Base-by-base conservation (phyloP, 2,888 invertebrate species). In the Carpatolechia fugitivella region DNA sequence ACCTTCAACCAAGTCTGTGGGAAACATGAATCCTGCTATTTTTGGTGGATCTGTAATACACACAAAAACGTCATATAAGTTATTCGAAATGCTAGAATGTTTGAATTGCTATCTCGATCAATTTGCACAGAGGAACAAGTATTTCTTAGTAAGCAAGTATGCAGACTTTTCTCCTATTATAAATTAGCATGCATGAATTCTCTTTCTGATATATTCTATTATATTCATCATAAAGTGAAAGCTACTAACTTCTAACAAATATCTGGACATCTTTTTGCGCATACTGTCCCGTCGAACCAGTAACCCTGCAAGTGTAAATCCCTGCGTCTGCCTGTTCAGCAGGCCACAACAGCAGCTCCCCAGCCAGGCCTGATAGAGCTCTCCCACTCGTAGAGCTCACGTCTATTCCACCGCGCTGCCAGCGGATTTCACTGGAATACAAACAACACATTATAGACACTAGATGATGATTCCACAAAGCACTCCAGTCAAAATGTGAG, bases 21-120 rank as follows among this genome's bases (percentile, higher is more conserved):
- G 96, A 76, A 97, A 97, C 29, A 90, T 91, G 78, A 98, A 97
- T 3, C 96, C 94, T 64, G 96, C 95, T 74, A 97, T 94, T 70
- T 95, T 94, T 5, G 97, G 97, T 10, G 96, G 96, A 90, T 93
- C 93, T 93, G 82, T 40, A 65, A n/a, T n/a, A n/a, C n/a, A n/a
- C n/a, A n/a, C n/a, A n/a, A n/a, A n/a, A n/a, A n/a, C n/a, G n/a
- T n/a, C n/a, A n/a, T n/a, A n/a, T n/a, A n/a, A n/a, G n/a, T n/a
- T n/a, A n/a, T n/a, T n/a, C n/a, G n/a, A n/a, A n/a, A n/a, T n/a
- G n/a, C n/a, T n/a, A n/a, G n/a, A n/a, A n/a, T n/a, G n/a, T n/a
- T n/a, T n/a, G n/a, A n/a, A n/a, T n/a, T n/a, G n/a, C n/a, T n/a
- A n/a, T n/a, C n/a, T n/a, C n/a, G n/a, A n/a, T n/a, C n/a, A n/a